Evolutionary conservation across 2,113 vertebrate genomes (phyloP), one percentile per base, ranked within the genome.

Genomic region (Halcyon senegalensis): DNA sequence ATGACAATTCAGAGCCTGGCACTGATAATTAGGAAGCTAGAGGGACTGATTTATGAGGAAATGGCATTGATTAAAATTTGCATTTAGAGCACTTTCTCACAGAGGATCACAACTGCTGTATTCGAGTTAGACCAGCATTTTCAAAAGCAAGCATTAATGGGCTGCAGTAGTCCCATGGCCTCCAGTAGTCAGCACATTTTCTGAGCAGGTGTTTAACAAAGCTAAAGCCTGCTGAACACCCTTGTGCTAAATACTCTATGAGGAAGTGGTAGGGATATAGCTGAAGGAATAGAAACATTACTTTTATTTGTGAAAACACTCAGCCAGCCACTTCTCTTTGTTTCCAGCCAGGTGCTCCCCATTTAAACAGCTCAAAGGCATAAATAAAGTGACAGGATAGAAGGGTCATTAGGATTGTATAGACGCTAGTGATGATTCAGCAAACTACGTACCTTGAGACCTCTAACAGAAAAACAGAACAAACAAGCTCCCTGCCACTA

Each of bases 61-160:
- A 83, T 68, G 64, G 30, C 84, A 87, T 91, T 94, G 95, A 96
- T 89, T 93, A 82, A 73, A 94, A 96, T 94, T 93, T 95, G 84
- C 91, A 89, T 93, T 85, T 94, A 89, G 86, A 96, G 91, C 87
- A 80, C 81, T 91, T 92, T 79, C 39, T 78, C 9, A 4, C 19
- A 60, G 89, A 87, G 73, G 41, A 82, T 91, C 53, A 27, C 69
- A 66, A 90, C 24, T 44, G 44, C 86, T 39, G 31, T 68, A 19
- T 56, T 75, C 39, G 35, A 33, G 68, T 81, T 56, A 53, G 55
- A 84, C 51, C 64, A 84, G n/a, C 35, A 2, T 84, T 95, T 95
- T 87, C 86, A 79, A 91, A 87, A 92, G 80, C 64, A 21, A 46
- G 39, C 9, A 5, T 51, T 43, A 67, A 89, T 37, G 66, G 69